These are phyloP conservation scores for Pelagia noctiluca DNA, from an alignment of 30 jellyfish, hydroid and myxozoan species.

Conservation along the genomic window DNA sequence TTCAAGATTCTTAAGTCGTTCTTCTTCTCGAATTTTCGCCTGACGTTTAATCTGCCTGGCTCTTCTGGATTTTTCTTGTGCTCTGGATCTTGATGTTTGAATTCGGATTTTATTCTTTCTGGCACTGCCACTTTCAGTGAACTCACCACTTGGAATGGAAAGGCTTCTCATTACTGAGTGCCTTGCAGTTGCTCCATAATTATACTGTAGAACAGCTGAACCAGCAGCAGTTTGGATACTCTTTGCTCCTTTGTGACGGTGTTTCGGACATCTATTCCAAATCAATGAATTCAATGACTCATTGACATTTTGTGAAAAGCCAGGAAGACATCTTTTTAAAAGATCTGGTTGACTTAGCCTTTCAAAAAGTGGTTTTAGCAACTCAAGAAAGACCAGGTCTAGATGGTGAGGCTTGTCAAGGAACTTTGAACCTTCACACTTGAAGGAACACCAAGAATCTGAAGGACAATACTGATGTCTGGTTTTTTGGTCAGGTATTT, in stretches of 20 bases:
- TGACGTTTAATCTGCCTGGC: too few species aligned
- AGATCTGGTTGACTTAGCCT: not conserved
- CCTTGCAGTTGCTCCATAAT: not conserved
- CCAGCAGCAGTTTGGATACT: not conserved
- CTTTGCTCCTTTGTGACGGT: not conserved
- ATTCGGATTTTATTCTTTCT: not conserved
- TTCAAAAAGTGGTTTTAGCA: not conserved
- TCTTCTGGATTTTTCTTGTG: too few species aligned
- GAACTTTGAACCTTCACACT: not conserved
- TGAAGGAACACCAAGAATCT: not conserved
- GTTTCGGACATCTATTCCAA: not conserved
- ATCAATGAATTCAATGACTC: not conserved
- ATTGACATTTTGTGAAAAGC: not conserved
- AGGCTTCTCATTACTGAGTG: not conserved
- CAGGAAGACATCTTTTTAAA: not conserved
- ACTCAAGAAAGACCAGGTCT: slow-evolving; percentile 4
- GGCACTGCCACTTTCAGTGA: not conserved
- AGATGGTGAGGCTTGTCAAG: not conserved
- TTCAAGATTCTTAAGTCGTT: too few species aligned
- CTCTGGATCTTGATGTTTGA: not conserved
- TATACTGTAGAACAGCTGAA: not conserved
- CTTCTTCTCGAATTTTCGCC: too few species aligned
- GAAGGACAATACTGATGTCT: not conserved
- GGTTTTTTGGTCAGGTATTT: not conserved
- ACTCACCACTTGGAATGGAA: not conserved